These are phyloP conservation scores for Drosophila ercepeae DNA, from an alignment of 1,140 invertebrate species.

Conservation along the genomic window DNA sequence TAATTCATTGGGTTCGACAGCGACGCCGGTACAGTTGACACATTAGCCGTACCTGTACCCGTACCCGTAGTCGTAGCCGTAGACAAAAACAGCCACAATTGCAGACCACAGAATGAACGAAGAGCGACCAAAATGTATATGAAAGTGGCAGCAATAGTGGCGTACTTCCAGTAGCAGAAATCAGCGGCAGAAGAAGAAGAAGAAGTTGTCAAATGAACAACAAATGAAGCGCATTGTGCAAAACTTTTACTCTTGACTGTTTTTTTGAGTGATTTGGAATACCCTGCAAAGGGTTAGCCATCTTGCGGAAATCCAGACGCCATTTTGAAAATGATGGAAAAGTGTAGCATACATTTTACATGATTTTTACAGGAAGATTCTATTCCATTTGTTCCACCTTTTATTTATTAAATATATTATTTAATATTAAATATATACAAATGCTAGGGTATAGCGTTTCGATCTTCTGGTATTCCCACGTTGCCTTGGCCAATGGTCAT, in stretches of 20 bases:
- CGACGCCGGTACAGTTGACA: constrained; percentile 64
- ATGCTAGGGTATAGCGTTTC: constrained; percentile 29
- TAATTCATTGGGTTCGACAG: constrained; percentile 68
- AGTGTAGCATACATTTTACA: not conserved
- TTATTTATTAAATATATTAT: not conserved
- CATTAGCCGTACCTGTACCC: constrained; percentile 62
- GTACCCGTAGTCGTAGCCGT: too few relatives aligned
- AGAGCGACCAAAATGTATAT: constrained; percentile 19
- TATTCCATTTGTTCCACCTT: too few relatives aligned
- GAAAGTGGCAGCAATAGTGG: constrained; percentile 4
- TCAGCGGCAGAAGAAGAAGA: constrained; percentile 28
- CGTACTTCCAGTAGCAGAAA: not conserved
- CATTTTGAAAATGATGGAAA: not conserved
- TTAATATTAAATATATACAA: not conserved
- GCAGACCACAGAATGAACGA: constrained; percentile 59
- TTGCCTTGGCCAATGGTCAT: constrained; percentile 41
- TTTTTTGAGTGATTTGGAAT: constrained; percentile 49
- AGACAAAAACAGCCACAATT: constrained; percentile 51
- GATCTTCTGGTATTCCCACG: constrained; percentile 4
- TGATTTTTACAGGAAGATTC: too few relatives aligned
- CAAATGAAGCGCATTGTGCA: constrained; percentile 78
- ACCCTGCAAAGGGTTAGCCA: not conserved
- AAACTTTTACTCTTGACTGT: constrained; percentile 72
- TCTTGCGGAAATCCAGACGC: not conserved
- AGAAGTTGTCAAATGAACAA: constrained; percentile 70